phyloP scores from a whole-genome alignment of 2,113 vertebrate species.

The Benitochromis conjunctus region DNA sequence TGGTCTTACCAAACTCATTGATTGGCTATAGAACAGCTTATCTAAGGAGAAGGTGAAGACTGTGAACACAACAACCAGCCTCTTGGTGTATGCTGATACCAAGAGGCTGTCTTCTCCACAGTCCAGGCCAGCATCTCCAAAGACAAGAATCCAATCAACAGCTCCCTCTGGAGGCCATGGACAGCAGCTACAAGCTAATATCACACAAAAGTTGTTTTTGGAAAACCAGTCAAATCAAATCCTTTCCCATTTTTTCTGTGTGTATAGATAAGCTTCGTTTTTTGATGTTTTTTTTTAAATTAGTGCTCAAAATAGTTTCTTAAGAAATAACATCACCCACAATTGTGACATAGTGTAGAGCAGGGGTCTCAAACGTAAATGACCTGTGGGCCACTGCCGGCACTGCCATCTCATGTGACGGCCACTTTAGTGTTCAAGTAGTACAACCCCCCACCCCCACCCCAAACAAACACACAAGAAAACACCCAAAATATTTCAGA shows the following conservation, averaged over 20 bases:
- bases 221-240: neutral
- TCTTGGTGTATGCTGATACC: neutral
- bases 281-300: neutral
- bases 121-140: conserved; percentile 20
- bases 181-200: conserved; percentile 15
- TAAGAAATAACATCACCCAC: neutral
- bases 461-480: neutral
- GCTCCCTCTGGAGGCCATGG: conserved; percentile 66
- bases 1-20: neutral
- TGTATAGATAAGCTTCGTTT: neutral
- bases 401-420: neutral
- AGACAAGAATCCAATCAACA: conserved; percentile 45
- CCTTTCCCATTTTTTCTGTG: neutral
- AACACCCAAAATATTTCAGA: neutral
- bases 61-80: conserved; percentile 35
- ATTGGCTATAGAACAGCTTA: no score
- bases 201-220: neutral
- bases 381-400: neutral
- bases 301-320: neutral
- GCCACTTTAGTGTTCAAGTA: neutral
- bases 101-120: conserved; percentile 21
- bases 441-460: neutral
- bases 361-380: neutral
- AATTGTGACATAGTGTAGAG: neutral
- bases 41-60: neutral